phyloP scores from a whole-genome alignment of 2,797 vertebrate genomes.

The Bryconaethiops microstoma region DNA sequence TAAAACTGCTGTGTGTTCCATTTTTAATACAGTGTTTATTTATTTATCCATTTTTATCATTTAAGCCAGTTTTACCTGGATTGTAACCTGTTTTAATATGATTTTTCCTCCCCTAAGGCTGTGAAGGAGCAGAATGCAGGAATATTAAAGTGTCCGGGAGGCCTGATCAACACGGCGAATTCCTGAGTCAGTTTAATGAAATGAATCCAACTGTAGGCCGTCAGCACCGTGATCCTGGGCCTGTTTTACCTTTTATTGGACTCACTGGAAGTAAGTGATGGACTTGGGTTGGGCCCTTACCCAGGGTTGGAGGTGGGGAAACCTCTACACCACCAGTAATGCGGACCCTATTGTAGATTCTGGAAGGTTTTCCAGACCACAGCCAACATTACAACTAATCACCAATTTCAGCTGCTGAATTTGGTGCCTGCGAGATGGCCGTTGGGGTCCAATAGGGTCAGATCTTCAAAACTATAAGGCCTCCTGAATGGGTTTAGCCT shows the following conservation, averaged over 20 bases:
- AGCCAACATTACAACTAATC: background rate
- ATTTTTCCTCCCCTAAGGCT: conserved; percentile 58
- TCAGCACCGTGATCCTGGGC: conserved; percentile 73
- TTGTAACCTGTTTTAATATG: background rate
- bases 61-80: background rate
- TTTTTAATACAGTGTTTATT: background rate
- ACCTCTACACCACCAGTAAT: background rate
- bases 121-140: conserved; percentile 62
- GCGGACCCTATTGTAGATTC: background rate
- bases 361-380: background rate
- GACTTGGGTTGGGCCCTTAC: background rate
- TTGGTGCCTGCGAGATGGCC: background rate
- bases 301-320: background rate
- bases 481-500: too few species aligned
- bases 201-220: conserved; percentile 74
- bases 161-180: conserved; percentile 56
- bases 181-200: conserved; percentile 72
- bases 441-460: too few species aligned
- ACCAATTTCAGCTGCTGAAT: background rate
- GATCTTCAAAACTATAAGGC: background rate
- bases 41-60: background rate
- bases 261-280: conserved; percentile 84
- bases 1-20: background rate
- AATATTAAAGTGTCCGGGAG: conserved; percentile 46
- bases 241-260: conserved; percentile 84